Conservation (phyloP, 1,140 invertebrate genomes). For the Nixonia krombeini region DNA sequence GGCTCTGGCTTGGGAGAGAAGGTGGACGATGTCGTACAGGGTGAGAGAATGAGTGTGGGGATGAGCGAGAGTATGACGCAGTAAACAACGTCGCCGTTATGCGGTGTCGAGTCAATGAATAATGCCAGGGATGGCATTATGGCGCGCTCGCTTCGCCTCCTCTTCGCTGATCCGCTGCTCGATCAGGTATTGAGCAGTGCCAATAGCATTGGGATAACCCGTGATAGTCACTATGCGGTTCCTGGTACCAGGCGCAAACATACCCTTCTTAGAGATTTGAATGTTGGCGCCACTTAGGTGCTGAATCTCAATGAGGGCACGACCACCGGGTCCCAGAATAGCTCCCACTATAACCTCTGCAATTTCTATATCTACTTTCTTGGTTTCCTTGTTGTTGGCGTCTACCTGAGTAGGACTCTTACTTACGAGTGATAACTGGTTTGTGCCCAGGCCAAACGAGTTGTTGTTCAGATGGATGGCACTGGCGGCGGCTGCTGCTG, state of each 20-base stretch:
- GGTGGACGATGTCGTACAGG: not conserved
- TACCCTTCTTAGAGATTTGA: conserved; percentile 98
- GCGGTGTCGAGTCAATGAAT: conserved; percentile 72
- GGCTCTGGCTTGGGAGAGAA: not conserved
- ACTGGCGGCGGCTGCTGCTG: conserved; percentile 74
- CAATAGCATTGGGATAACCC: conserved; percentile 88
- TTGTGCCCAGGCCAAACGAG: conserved; percentile 84
- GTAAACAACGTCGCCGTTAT: conserved; percentile 9
- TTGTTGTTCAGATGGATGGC: conserved; percentile 77
- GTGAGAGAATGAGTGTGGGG: conserved; percentile 5
- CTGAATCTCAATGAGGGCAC: conserved; percentile 96
- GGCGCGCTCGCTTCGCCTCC: conserved; percentile 92
- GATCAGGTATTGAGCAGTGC: conserved; percentile 93
- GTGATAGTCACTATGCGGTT: conserved; percentile 97
- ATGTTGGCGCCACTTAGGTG: conserved; percentile 96
- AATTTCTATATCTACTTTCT: conserved; percentile 92
- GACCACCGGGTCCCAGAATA: conserved; percentile 94
- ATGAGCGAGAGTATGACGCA: conserved; percentile 12
- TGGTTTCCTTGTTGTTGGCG: conserved; percentile 80
- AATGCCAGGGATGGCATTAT: conserved; percentile 85
- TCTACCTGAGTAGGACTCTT: conserved; percentile 89
- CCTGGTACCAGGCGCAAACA: conserved; percentile 95
- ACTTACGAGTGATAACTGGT: conserved; percentile 84
- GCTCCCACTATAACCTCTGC: conserved; percentile 96
- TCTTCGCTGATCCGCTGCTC: conserved; percentile 96